Evolutionary conservation across 2,888 invertebrate species (phyloP).

Genomic region (Euphydryas editha): DNA sequence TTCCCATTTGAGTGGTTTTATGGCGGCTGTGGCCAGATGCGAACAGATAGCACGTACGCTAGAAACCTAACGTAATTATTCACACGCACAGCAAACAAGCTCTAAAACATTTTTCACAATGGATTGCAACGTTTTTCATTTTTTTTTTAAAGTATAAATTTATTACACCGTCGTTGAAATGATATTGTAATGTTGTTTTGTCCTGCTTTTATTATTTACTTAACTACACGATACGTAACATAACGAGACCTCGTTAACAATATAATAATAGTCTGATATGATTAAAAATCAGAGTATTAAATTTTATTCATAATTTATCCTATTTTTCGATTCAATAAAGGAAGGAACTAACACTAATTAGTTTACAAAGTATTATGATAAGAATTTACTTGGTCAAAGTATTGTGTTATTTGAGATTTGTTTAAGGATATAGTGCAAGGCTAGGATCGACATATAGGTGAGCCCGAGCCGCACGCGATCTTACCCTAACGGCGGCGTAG

Average conservation of each 20-base stretch:
- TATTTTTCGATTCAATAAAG: neutral
- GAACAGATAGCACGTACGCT: conserved; percentile 73
- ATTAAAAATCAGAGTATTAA: neutral
- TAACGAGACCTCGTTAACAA: neutral
- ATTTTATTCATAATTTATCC: neutral
- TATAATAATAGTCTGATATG: neutral
- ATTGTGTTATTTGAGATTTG: conserved; percentile 10
- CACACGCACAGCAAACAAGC: conserved; percentile 67
- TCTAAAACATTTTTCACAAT: conserved; percentile 42
- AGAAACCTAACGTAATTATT: conserved; percentile 80
- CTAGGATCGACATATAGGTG: conserved; percentile 38
- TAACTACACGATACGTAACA: conserved; percentile 2
- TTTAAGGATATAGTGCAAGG: conserved; percentile 36
- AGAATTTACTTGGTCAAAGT: neutral
- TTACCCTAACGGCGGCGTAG: conserved; percentile 38
- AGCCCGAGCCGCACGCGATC: conserved; percentile 54
- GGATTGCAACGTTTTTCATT: conserved; percentile 32
- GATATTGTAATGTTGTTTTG: conserved; percentile 16
- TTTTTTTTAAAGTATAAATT: conserved; percentile 19
- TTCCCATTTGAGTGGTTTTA: conserved; percentile 82
- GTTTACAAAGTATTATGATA: neutral
- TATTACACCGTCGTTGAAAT: conserved; percentile 13
- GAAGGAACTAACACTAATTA: neutral
- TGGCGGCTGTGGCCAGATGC: conserved; percentile 70
- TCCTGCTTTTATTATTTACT: conserved; percentile 1